These are phyloP conservation scores for Plutomurus gul DNA, from an alignment of 1,140 invertebrate genomes.

Conservation along the genomic window DNA sequence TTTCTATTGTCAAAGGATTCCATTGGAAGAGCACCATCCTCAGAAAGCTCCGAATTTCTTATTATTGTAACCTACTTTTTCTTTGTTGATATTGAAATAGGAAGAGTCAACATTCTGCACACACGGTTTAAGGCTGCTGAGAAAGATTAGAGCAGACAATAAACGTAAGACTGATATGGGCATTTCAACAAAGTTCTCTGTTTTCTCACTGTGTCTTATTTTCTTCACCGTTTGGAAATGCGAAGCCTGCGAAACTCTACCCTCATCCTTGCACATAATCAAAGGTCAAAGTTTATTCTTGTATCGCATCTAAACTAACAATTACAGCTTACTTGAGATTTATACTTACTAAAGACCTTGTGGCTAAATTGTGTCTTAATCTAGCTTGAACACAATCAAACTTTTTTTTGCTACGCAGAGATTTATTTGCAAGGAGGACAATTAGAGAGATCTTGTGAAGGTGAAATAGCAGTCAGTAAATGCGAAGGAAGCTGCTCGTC, in stretches of 20 bases:
- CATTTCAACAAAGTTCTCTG: background rate
- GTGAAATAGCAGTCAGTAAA: slow-evolving; percentile 68
- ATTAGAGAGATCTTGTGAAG: slow-evolving; percentile 80
- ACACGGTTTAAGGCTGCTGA: background rate
- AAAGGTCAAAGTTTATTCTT: slow-evolving; percentile 65
- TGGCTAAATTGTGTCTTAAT: background rate
- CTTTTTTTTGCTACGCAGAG: slow-evolving; percentile 64
- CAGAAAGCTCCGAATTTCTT: background rate
- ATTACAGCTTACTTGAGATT: background rate
- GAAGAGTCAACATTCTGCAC: too few relatives aligned
- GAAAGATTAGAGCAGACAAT: background rate
- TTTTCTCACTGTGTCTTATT: slow-evolving; percentile 8
- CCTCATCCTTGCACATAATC: slow-evolving; percentile 76
- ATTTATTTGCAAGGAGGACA: slow-evolving; percentile 82
- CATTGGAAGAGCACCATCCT: background rate
- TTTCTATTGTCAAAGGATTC: background rate
- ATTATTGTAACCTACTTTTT: background rate
- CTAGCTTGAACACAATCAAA: background rate
- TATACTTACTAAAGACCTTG: background rate
- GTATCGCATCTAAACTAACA: background rate
- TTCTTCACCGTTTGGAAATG: background rate
- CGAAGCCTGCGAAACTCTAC: slow-evolving; percentile 74
- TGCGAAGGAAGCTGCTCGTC: slow-evolving; percentile 81
- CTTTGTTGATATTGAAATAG: background rate
- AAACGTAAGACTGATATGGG: background rate